phyloP scores from a whole-genome alignment of 2,797 vertebrate genomes.

The Myotis myotis region DNA sequence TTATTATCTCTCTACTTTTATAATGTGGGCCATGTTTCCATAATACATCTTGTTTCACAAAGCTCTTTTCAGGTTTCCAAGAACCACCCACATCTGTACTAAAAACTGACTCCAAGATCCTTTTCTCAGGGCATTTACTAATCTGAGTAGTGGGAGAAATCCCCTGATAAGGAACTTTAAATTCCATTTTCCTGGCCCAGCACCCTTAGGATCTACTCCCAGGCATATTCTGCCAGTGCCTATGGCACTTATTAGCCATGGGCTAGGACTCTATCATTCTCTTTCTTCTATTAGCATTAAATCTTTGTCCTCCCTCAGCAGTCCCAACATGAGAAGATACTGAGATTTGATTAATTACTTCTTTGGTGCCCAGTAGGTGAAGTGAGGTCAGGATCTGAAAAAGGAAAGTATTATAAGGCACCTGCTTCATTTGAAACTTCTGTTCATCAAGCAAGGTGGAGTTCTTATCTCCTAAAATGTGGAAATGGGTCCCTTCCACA shows the following conservation, averaged over 20 bases:
- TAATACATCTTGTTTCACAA: no score
- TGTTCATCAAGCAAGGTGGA: background rate
- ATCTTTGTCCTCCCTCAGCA: background rate
- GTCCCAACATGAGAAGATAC: background rate
- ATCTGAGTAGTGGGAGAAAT: background rate
- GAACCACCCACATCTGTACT: background rate
- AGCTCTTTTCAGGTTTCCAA: background rate
- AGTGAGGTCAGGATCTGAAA: background rate
- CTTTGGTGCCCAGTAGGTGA: background rate
- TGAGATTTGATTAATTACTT: slow-evolving; percentile 12
- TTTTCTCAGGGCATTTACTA: background rate
- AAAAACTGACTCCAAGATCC: background rate
- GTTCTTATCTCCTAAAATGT: background rate
- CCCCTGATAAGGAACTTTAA: background rate
- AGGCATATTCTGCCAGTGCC: background rate
- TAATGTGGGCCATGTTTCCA: background rate
- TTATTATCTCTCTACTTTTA: background rate
- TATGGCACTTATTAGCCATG: background rate
- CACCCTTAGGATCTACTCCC: background rate
- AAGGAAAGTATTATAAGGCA: background rate
- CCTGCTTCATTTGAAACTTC: slow-evolving; percentile 14
- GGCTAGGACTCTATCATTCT: background rate
- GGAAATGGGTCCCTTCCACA: background rate
- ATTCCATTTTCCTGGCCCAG: background rate
- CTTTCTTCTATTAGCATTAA: background rate